A percentile compares a stretch with the other conserved stretches of the same genome.
These are phyloP conservation scores for Temnothorax rugatulus DNA, from an alignment of 2,888 invertebrate species.

Conservation along the genomic window DNA sequence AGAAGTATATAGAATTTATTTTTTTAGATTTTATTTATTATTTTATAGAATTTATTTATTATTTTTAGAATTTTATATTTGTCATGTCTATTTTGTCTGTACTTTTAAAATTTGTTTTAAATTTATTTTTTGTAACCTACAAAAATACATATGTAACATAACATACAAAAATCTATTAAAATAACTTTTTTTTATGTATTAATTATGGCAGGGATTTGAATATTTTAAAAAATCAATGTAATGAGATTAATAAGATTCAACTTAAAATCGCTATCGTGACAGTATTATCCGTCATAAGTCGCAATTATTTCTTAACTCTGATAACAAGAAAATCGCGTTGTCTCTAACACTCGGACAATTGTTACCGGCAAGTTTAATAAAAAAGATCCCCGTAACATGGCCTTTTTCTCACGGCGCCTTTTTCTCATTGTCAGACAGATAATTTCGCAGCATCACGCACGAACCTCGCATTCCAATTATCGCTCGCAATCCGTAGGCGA, in stretches of 20 bases:
- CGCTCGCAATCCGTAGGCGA: not conserved
- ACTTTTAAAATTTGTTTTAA: constrained; percentile 13
- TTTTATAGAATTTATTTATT: too few relatives aligned
- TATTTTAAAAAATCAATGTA: not conserved
- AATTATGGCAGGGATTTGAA: not conserved
- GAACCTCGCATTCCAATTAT: constrained; percentile 34
- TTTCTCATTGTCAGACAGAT: not conserved
- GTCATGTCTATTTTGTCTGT: not conserved
- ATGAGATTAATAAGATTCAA: not conserved
- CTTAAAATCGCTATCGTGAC: not conserved
- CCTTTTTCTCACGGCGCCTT: not conserved
- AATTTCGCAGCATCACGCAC: constrained; percentile 27
- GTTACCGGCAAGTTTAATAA: constrained; percentile 18
- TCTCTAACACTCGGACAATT: not conserved
- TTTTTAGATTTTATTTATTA: too few relatives aligned
- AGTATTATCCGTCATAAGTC: not conserved
- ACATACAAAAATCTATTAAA: not conserved
- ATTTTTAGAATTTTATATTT: not conserved
- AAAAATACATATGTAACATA: too few relatives aligned
- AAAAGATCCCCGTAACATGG: not conserved
- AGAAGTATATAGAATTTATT: not conserved
- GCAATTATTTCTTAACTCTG: not conserved
- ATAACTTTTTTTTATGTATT: not conserved
- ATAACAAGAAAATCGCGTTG: not conserved
- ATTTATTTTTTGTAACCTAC: not conserved